Conservation (phyloP, 2,113 vertebrate genomes). For the Lophius piscatorius region DNA sequence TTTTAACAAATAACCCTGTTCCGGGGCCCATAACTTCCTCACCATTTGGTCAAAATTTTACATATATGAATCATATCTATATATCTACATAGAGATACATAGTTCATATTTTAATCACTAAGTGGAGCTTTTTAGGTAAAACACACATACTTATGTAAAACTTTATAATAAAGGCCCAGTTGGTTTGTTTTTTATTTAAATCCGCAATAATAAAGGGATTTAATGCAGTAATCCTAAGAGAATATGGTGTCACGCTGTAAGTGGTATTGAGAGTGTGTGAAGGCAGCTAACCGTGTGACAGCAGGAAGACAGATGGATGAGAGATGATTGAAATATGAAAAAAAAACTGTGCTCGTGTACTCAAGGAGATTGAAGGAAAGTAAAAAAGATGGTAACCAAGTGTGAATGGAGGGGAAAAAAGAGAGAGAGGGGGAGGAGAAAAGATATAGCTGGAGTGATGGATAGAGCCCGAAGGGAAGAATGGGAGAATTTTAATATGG, state of each 20-base stretch:
- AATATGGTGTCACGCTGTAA: constrained; percentile 25
- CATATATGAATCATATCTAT: too few species aligned
- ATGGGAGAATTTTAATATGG: constrained; percentile 18
- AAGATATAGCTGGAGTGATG: constrained; percentile 32
- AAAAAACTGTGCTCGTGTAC: constrained; percentile 18
- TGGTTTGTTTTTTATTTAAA: too few species aligned
- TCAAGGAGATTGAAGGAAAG: constrained; percentile 23
- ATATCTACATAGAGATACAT: too few species aligned
- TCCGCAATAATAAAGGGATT: too few species aligned
- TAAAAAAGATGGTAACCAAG: neutral
- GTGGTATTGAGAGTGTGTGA: constrained; percentile 6
- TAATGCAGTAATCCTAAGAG: too few species aligned
- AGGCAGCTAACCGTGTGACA: neutral
- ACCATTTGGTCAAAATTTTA: too few species aligned
- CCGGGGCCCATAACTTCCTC: too few species aligned
- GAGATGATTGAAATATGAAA: constrained; percentile 27
- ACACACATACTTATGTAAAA: too few species aligned
- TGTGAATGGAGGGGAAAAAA: neutral
- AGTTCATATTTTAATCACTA: too few species aligned
- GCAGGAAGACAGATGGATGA: constrained; percentile 12
- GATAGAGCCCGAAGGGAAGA: constrained; percentile 27
- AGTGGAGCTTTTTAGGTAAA: too few species aligned
- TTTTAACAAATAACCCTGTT: too few species aligned
- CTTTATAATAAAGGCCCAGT: too few species aligned
- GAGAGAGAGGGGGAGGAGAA: constrained; percentile 15